These are phyloP conservation scores for Neopelma chrysocephalum DNA, from an alignment of 2,797 vertebrate species.

Conservation along the genomic window DNA sequence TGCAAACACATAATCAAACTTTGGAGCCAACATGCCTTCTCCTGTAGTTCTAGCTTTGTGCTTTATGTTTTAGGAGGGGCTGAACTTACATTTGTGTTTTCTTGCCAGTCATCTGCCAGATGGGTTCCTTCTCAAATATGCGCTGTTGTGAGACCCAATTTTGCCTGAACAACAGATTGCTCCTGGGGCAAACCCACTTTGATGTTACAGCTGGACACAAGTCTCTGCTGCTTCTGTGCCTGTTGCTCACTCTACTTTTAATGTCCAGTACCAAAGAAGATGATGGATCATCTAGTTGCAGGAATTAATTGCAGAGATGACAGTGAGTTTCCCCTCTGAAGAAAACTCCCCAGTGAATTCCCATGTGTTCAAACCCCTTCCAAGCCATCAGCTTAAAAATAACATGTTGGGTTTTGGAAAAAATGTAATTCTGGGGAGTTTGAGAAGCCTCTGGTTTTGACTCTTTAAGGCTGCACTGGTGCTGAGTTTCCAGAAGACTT, in stretches of 20 bases:
- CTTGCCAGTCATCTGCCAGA: not conserved
- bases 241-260: not conserved
- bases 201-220: not conserved
- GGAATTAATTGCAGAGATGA: slow-evolving; percentile 22
- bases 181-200: not conserved
- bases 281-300: not conserved
- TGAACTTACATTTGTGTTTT: not conserved
- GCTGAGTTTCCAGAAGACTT: not conserved
- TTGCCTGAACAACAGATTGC: not conserved
- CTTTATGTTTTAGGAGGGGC: not conserved
- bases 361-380: slow-evolving; percentile 32
- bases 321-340: not conserved
- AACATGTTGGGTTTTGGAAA: slow-evolving; percentile 31
- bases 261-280: not conserved
- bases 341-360: slow-evolving; percentile 25
- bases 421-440: slow-evolving; percentile 23
- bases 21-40: not conserved
- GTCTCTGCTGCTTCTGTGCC: not conserved
- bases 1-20: not conserved
- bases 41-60: not conserved
- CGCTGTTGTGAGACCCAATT: not conserved
- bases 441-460: slow-evolving; percentile 9
- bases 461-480: not conserved
- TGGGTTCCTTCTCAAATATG: not conserved
- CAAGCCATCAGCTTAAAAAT: slow-evolving; percentile 61